Conservation (phyloP, 1,140 invertebrate genomes). For the Drosophila truncata region DNA sequence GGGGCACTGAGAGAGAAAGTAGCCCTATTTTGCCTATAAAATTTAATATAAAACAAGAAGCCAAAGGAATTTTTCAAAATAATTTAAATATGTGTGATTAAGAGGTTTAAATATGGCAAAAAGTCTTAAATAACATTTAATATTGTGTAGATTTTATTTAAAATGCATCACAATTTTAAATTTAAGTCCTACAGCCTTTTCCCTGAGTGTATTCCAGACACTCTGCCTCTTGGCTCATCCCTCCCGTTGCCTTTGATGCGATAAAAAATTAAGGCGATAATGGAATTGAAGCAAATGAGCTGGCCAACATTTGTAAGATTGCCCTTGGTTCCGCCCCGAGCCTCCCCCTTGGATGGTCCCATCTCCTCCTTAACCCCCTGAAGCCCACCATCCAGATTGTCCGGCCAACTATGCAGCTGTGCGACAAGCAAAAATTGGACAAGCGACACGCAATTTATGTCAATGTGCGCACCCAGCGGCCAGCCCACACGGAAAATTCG, state of each 20-base stretch:
- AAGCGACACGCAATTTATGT: slow-evolving; percentile 84
- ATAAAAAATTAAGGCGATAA: slow-evolving; percentile 85
- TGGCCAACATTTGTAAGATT: slow-evolving; percentile 80
- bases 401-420: slow-evolving; percentile 73
- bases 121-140: fast-evolving
- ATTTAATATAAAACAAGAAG: too few species aligned
- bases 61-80: too few species aligned
- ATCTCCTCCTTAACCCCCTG: background rate
- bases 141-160: background rate
- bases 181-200: background rate
- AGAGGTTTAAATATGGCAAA: background rate
- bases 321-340: slow-evolving; percentile 24
- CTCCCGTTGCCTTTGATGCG: slow-evolving; percentile 71
- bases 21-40: too few species aligned
- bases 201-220: slow-evolving; percentile 6
- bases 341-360: background rate
- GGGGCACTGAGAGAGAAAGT: background rate
- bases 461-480: slow-evolving; percentile 76
- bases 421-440: slow-evolving; percentile 84
- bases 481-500: slow-evolving; percentile 81
- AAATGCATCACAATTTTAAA: background rate
- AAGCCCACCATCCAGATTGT: background rate
- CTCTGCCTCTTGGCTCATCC: slow-evolving; percentile 17
- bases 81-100: background rate
- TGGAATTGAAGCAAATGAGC: slow-evolving; percentile 85